These are phyloP conservation scores for Brachystomella parvula DNA, from an alignment of 1,140 invertebrate species.

Conservation along the genomic window DNA sequence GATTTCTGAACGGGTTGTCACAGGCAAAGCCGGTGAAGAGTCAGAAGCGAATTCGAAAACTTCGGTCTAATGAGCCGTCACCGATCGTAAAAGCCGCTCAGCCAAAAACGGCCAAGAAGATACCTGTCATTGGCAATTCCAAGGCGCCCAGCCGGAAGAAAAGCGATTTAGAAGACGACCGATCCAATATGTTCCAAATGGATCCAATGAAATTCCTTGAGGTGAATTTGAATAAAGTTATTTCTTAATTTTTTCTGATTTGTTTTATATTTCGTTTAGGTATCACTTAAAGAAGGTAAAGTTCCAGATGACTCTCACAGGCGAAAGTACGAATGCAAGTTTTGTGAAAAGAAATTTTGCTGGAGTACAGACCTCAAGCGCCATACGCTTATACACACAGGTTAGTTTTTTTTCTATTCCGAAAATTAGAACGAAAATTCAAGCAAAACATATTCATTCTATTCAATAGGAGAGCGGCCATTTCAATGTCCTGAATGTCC, in stretches of 20 bases:
- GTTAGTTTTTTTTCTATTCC: conserved; percentile 1
- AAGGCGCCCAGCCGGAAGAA: not conserved
- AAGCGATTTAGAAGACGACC: not conserved
- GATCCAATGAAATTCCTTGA: conserved; percentile 20
- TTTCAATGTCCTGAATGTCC: conserved; percentile 37
- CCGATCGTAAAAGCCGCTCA: not conserved
- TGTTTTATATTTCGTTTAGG: conserved; percentile 17
- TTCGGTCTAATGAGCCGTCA: not conserved
- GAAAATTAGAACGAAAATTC: too few species aligned
- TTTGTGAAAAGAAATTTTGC: conserved; percentile 15
- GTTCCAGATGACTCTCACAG: conserved; percentile 16
- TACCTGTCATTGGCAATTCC: not conserved
- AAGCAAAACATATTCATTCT: too few species aligned
- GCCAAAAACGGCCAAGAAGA: not conserved
- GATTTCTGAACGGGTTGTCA: too few species aligned
- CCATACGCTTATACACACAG: conserved; percentile 40
- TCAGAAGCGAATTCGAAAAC: not conserved
- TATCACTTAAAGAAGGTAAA: conserved; percentile 25
- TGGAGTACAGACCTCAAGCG: conserved; percentile 35
- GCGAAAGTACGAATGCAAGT: conserved; percentile 17
- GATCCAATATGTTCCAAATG: too few species aligned
- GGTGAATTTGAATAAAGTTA: conserved; percentile 4
- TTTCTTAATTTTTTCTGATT: not conserved
- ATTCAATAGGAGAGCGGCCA: conserved; percentile 37
- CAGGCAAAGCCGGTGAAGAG: too few species aligned